Evolutionary conservation across 2,113 vertebrate species (phyloP).

Genomic region (Corydoras sp.): DNA sequence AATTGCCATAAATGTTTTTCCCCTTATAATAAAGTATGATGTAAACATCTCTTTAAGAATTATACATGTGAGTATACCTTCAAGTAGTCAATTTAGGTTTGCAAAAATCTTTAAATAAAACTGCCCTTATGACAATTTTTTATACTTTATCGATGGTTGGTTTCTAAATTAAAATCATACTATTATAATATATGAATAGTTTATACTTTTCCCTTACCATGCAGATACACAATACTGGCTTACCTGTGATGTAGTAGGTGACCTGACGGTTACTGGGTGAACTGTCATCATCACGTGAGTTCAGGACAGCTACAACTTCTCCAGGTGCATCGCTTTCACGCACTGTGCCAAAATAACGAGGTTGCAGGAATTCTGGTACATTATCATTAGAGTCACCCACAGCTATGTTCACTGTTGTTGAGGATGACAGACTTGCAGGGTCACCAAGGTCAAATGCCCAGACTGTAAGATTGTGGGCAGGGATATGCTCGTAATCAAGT

Average conservation of each 20-base stretch:
- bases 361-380: conserved; percentile 78
- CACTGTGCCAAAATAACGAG: conserved; percentile 79
- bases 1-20: too few relatives aligned
- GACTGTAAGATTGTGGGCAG: conserved; percentile 80
- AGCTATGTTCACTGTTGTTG: conserved; percentile 75
- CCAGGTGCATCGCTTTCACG: conserved; percentile 89
- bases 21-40: too few relatives aligned
- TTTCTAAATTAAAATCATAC: too few relatives aligned
- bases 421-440: conserved; percentile 78
- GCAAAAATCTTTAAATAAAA: too few relatives aligned
- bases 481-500: conserved; percentile 84
- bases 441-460: conserved; percentile 90
- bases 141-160: too few relatives aligned
- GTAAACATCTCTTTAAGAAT: too few relatives aligned
- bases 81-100: too few relatives aligned
- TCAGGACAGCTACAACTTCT: conserved; percentile 89
- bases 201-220: too few relatives aligned
- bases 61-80: too few relatives aligned
- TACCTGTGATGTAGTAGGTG: conserved; percentile 95
- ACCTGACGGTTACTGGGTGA: conserved; percentile 87
- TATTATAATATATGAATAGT: too few relatives aligned
- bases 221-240: conserved; percentile 44
- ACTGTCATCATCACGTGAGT: conserved; percentile 87
- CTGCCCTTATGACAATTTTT: too few relatives aligned
- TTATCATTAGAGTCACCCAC: conserved; percentile 94